A percentile compares a stretch with the other conserved stretches of the same genome.
phyloP scores from a whole-genome alignment of 37 sponge, comb jelly and placozoan species.

The Cliona cf. orientalis region DNA sequence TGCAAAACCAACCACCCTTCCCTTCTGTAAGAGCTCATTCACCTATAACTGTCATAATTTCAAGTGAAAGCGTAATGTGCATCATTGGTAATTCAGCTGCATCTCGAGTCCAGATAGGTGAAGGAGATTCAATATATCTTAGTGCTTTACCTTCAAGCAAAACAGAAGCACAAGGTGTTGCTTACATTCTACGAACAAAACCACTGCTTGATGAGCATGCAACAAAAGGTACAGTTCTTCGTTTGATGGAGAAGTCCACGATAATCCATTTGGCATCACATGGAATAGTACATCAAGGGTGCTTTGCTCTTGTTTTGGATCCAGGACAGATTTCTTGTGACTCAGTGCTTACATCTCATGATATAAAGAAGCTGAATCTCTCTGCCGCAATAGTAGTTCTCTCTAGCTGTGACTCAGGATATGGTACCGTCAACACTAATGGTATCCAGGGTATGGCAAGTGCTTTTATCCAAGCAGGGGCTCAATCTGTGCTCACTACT shows the following conservation, averaged over 20 bases:
- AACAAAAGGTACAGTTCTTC: slow-evolving; percentile 61
- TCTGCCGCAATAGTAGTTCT: slow-evolving; percentile 70
- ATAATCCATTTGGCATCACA: slow-evolving; percentile 80
- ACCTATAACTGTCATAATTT: no score
- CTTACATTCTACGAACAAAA: slow-evolving; percentile 43
- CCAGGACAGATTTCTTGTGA: slow-evolving; percentile 17
- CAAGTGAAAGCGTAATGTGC: no score
- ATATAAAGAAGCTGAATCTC: slow-evolving; percentile 64
- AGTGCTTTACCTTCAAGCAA: slow-evolving; percentile 71
- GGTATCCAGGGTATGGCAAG: slow-evolving; percentile 78
- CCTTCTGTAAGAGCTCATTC: no score
- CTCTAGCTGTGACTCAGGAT: slow-evolving; percentile 65
- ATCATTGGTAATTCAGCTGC: no score
- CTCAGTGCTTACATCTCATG: slow-evolving; percentile 54
- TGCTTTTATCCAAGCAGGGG: slow-evolving; percentile 80
- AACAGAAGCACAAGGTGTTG: slow-evolving; percentile 69
- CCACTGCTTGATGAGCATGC: slow-evolving; percentile 73
- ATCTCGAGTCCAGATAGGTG: no score
- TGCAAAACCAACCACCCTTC: no score
- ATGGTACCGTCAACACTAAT: slow-evolving; percentile 58
- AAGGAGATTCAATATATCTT: no score
- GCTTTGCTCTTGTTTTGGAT: slow-evolving; percentile 56
- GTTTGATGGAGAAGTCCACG: slow-evolving; percentile 44
- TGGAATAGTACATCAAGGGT: slow-evolving; percentile 53
- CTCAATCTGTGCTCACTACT: slow-evolving; percentile 74